Evolutionary conservation across 2,113 vertebrate genomes (phyloP), one percentile per base, ranked within the genome.

Genomic region (Chaenocephalus aceratus): DNA sequence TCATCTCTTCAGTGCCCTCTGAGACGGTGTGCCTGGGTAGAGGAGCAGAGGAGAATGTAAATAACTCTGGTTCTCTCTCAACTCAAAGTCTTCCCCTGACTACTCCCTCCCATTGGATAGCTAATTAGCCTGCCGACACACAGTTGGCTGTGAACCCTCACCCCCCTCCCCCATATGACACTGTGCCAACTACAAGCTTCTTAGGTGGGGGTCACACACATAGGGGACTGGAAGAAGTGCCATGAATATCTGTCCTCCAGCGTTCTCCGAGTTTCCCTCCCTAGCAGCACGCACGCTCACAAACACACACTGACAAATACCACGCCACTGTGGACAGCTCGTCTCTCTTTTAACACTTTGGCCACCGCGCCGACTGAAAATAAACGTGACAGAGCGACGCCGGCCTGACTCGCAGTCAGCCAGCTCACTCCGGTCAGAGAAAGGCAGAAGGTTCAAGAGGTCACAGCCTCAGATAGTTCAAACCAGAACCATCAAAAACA

Each of bases 1-100:
- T 95, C 80, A 96, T 97, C 94, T 99, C 97, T 58, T 97, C 97
- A 0, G 96, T 90, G 0, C 92, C 95, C 9, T 95, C 96, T 53
- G 96, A 92, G 46, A 94, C 93, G 76, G 96, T 79, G 88, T 93
- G 92, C 67, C 93, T 94, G 88, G 14, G 80, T 71, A 71, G 74
- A 82, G 68, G 82, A 94, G 67, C 65, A 86, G 79, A 83, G 48
- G 70, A 93, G 81, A 89, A 88, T 88, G 86, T 90, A 83, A 91
- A 90, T 92, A 93, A 85, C 86, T 58, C 26, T 4, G 68, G 66
- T 76, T 80, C 77, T 64, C 73, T 70, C 77, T 87, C 75, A 60
- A 71, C 82, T 70, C 64, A 65, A 41, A 90, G 75, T 82, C 79
- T 87, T 83, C 76, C n/a, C 71, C 83, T 58, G 74, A 77, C 83